Base-by-base conservation (phyloP, 92 coral and sea anemone genomes). In the Actinernus sp. region DNA sequence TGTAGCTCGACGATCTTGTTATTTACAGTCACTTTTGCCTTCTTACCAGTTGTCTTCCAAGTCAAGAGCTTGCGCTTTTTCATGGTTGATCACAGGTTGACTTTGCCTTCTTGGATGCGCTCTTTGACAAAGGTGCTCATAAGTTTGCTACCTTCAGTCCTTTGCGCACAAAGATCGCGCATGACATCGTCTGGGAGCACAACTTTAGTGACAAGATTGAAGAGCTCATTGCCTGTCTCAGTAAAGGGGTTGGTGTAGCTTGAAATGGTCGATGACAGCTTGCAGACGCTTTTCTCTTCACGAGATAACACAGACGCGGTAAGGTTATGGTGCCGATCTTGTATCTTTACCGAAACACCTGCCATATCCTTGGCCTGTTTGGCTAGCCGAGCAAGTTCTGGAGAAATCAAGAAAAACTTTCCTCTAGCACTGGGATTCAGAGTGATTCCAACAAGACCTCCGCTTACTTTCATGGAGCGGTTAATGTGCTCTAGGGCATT, bases 371-470 rank as follows among this genome's bases (percentile, higher is more conserved):
- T 74, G 34, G 84, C 83, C 41, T 75, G 34, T 29, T 67, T 55
- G 1, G 89, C 72, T 49, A 82, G 55, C 5, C 60, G 45, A 13
- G 82, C 71, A 2, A 82, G 58, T 56, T 82, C 83, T 1, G 88
- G 88, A 2, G 88, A 68, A 16, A 81, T 81, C 29, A 81, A 38
- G 31, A 73, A 81, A 30, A 53, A 73, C 80, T 81, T 81, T 19
- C 63, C 39, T 6, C 60, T 63, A 6, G 81, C 88, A 72, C 20
- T 33, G 10, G 71, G 71, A 26, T 74, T 82, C 21, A 57, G 64
- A 12, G 77, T 82, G 51, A 73, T 82, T 9, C 82, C 77, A 53
- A 79, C 58, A 58, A 78, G 49, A 43, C 78, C 85, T 22, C 71
- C 78, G 12, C 68, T 47, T 1, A 81, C 81, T 55, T 72, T 81